Conservation (phyloP, 2,888 invertebrate species). For the Sceliomorpha sp. region DNA sequence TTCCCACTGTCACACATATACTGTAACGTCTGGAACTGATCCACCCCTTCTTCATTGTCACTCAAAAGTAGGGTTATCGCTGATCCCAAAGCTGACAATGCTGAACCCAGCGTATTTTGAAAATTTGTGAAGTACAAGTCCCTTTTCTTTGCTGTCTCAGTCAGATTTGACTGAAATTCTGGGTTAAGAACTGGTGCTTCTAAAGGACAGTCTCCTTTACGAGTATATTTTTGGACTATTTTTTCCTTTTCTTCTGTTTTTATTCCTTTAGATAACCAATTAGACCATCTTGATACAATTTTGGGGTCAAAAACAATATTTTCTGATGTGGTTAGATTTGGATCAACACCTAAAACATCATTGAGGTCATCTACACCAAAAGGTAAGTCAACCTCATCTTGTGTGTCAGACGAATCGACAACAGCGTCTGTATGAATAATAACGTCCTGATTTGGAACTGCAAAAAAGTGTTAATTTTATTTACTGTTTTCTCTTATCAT, state of each 20-base stretch:
- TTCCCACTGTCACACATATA: not conserved
- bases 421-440: not conserved
- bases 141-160: slow-evolving; percentile 4
- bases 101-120: slow-evolving; percentile 1
- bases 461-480: not conserved
- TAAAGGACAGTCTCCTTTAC: not conserved
- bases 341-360: not conserved
- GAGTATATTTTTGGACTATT: not conserved
- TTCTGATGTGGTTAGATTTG: not conserved
- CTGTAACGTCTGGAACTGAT: not conserved
- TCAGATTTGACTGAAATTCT: not conserved
- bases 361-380: not conserved
- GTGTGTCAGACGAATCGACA: not conserved
- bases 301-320: not conserved
- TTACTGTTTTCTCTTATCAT: no score
- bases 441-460: not conserved
- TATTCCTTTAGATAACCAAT: not conserved
- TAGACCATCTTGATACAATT: not conserved
- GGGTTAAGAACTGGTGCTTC: not conserved
- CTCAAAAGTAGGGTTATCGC: not conserved
- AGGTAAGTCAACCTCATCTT: not conserved
- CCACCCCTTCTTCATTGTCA: not conserved
- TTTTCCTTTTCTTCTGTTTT: slow-evolving; percentile 7
- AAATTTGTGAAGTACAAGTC: not conserved
- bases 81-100: not conserved